Conservation (phyloP, 2,113 vertebrate genomes). For the Protobothrops mucrosquamatus region DNA sequence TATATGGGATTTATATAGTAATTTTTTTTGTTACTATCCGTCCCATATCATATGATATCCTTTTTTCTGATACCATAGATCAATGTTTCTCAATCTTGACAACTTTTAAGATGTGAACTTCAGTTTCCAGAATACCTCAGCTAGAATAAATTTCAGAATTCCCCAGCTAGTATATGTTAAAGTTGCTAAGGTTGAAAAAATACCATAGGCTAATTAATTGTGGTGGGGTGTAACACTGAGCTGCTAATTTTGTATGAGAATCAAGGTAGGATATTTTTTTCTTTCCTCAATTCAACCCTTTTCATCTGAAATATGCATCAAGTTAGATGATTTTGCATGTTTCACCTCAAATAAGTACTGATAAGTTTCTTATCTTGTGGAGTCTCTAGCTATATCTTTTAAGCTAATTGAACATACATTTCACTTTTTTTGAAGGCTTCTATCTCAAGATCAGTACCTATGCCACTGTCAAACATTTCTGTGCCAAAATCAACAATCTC, state of each 20-base stretch:
- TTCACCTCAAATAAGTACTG: background rate
- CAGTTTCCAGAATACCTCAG: background rate
- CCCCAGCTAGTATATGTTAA: background rate
- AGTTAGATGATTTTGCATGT: background rate
- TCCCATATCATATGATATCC: background rate
- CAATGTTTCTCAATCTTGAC: background rate
- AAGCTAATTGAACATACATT: background rate
- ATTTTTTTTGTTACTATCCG: background rate
- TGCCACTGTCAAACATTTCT: constrained; percentile 79
- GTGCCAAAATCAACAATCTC: constrained; percentile 85
- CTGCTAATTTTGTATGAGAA: background rate
- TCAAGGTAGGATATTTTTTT: background rate
- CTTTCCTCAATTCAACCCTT: background rate
- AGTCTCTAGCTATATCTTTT: background rate
- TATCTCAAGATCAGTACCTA: constrained; percentile 78
- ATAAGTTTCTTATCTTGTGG: background rate
- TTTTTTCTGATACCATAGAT: background rate
- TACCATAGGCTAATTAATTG: background rate
- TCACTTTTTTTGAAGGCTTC: constrained; percentile 68
- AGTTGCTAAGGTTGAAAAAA: background rate
- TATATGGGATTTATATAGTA: background rate
- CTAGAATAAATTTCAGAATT: background rate
- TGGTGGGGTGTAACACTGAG: background rate
- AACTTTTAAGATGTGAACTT: background rate
- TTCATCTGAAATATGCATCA: background rate